A percentile compares a stretch with the other conserved stretches of the same genome.
phyloP scores from a whole-genome alignment of 2,797 vertebrate species.

The Falco naumanni region DNA sequence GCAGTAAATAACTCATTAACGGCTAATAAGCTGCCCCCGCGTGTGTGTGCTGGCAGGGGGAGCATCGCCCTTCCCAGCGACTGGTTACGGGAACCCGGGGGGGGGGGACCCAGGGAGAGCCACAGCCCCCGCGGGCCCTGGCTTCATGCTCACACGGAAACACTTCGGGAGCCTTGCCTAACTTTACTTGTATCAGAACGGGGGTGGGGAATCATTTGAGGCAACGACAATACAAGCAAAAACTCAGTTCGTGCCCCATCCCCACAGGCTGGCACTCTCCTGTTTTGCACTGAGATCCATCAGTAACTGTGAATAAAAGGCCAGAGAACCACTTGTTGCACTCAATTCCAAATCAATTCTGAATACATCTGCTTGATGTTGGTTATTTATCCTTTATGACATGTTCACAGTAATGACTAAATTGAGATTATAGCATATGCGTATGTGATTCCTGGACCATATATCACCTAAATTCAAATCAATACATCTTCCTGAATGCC shows the following conservation, averaged over 20 bases:
- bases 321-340: not conserved
- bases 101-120: too few species aligned
- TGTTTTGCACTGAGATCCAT: fast-evolving
- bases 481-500: fast-evolving
- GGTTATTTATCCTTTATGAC: fast-evolving
- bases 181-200: not conserved
- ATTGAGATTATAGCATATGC: fast-evolving
- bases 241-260: fast-evolving
- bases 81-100: too few species aligned
- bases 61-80: too few species aligned
- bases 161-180: fast-evolving
- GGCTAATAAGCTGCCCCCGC: too few species aligned
- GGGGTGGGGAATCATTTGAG: fast-evolving
- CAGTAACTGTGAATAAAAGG: fast-evolving
- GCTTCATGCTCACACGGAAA: not conserved
- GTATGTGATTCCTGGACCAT: fast-evolving
- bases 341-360: not conserved
- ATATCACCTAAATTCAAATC: fast-evolving
- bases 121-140: fast-evolving
- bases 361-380: fast-evolving
- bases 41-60: too few species aligned
- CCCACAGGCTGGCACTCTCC: fast-evolving
- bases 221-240: fast-evolving
- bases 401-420: fast-evolving
- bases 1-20: not conserved